Percentiles rank a stretch among this genome's conserved stretches.
Conservation (phyloP, 1,140 invertebrate species). For the Hyles vespertilio region DNA sequence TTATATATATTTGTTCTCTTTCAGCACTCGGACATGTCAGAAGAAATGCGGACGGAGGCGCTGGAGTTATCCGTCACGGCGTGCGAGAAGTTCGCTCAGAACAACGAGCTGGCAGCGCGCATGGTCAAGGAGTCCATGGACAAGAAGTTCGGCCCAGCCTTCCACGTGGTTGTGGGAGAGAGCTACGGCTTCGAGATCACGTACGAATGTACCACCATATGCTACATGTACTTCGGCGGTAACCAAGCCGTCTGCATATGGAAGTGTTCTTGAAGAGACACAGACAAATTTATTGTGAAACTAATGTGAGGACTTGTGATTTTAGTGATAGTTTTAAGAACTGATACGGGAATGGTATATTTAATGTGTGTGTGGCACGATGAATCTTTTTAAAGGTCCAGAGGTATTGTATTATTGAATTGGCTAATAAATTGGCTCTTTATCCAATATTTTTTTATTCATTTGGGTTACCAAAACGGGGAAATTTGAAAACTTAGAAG, state of each 20-base stretch:
- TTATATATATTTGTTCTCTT: constrained; percentile 31
- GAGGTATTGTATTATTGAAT: too few relatives aligned
- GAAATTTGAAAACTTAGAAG: too few relatives aligned
- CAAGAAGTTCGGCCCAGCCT: constrained; percentile 94
- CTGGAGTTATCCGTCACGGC: constrained; percentile 93
- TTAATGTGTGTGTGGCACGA: too few relatives aligned
- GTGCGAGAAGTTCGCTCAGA: constrained; percentile 91
- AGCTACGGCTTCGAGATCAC: constrained; percentile 95
- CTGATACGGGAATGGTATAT: too few relatives aligned
- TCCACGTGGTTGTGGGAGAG: constrained; percentile 95
- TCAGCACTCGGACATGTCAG: constrained; percentile 91
- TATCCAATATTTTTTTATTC: too few relatives aligned
- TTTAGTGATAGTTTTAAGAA: too few relatives aligned
- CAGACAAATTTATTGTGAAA: too few relatives aligned
- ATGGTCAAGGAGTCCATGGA: constrained; percentile 96
- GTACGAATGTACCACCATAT: constrained; percentile 91
- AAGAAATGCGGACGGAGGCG: constrained; percentile 92
- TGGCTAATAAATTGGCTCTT: too few relatives aligned
- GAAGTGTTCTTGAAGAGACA: constrained; percentile 84
- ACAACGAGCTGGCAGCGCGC: constrained; percentile 84
- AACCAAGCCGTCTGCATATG: constrained; percentile 92
- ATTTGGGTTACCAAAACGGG: too few relatives aligned
- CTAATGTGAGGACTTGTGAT: neutral
- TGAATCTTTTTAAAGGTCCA: too few relatives aligned
- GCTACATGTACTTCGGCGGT: constrained; percentile 95